These are phyloP conservation scores for Diorhabda sublineata DNA, from an alignment of 1,140 invertebrate species.

Conservation along the genomic window DNA sequence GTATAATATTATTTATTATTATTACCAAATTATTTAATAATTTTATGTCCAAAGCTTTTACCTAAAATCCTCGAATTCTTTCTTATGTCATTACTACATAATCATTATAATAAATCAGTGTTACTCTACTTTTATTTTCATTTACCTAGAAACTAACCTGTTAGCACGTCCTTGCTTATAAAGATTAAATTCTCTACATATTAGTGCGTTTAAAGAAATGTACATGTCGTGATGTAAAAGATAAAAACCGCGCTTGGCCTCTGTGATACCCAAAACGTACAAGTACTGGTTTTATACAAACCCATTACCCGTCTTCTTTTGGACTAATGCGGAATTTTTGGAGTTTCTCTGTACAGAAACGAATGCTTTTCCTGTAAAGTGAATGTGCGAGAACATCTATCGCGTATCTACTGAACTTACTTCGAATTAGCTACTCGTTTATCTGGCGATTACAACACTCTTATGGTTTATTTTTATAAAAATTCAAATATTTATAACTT, in stretches of 20 bases:
- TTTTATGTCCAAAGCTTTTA: too few relatives aligned
- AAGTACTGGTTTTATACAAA: constrained; percentile 14
- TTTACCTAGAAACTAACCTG: too few relatives aligned
- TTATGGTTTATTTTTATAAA: too few relatives aligned
- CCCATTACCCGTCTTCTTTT: constrained; percentile 10
- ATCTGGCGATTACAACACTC: too few relatives aligned
- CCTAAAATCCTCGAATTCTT: too few relatives aligned
- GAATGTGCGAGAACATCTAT: not conserved
- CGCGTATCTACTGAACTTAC: not conserved
- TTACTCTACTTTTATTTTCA: too few relatives aligned
- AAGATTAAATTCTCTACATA: constrained; percentile 17
- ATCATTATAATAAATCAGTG: too few relatives aligned
- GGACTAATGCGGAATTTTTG: constrained; percentile 11
- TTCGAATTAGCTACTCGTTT: not conserved
- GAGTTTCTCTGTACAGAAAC: not conserved
- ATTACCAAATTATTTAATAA: too few relatives aligned
- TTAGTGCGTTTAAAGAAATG: constrained; percentile 18
- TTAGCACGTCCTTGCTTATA: not conserved
- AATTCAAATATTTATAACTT: too few relatives aligned
- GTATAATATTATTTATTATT: too few relatives aligned
- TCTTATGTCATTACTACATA: too few relatives aligned
- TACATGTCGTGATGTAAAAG: constrained; percentile 17
- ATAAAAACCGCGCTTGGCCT: constrained; percentile 17
- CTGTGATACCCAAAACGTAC: constrained; percentile 19
- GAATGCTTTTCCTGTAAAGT: constrained; percentile 4